Evolutionary conservation across 2,888 invertebrate genomes (phyloP), one percentile per base, ranked within the genome.

Genomic region (Eupithecia abbreviata): DNA sequence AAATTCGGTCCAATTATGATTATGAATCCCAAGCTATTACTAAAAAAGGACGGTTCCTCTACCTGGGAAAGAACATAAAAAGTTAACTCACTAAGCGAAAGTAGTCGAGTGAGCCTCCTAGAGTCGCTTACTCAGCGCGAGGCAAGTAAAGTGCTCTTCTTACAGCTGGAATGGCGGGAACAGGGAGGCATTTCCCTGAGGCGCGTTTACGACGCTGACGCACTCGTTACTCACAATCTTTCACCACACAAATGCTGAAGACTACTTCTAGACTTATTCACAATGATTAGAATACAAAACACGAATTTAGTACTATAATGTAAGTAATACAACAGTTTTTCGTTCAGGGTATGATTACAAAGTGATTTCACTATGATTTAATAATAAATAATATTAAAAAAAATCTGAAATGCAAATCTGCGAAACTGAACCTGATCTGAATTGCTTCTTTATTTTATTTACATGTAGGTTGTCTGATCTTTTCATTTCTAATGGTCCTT

Each of bases 161-260:
- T 76, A 79, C 77, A 80, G 80, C 49, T 75, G 70, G 81, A 81
- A 80, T 80, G 78, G 76, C 82, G 82, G 80, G 82, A 79, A 82
- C 82, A 81, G 83, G 80, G 84, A 84, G 83, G 86, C 88, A 92
- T 92, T 92, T 92, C 92, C 92, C 92, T 80, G 81, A 90, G 92
- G 92, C 88, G 87, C 88, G 88, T 91, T 92, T 91, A 92, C 89
- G 88, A 88, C 85, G 83, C 84, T 88, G 88, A 88, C 85, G 84
- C 84, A 85, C 86, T 84, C 84, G 81, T 84, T 82, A 83, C 81
- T 85, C 85, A 85, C 88, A 88, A 88, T 89, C 86, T 87, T 30
- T 85, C 87, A 84, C 86, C 84, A 87, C 85, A 84, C 85, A 84
- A 47, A 88, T 82, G 83, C 84, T 82, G 76, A 83, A 81, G 82